Evolutionary conservation across 2,113 vertebrate species (phyloP).

Genomic region (Pelvicachromis taeniatus): DNA sequence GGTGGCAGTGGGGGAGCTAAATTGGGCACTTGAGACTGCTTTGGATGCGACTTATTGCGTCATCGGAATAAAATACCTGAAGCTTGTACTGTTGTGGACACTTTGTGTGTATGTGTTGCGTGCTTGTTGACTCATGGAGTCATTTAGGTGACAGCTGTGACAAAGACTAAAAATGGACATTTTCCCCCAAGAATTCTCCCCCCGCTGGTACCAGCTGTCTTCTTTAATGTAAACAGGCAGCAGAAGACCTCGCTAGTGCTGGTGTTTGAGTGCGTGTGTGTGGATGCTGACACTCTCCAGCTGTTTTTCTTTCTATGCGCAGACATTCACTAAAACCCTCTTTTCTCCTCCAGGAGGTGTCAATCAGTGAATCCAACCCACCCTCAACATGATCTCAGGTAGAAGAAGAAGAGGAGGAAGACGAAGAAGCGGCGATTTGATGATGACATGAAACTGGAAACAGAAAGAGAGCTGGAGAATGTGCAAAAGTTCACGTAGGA

Average conservation of each 20-base stretch:
- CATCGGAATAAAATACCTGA: neutral
- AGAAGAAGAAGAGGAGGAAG: neutral
- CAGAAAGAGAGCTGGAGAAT: neutral
- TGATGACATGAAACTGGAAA: neutral
- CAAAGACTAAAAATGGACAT: constrained; percentile 1
- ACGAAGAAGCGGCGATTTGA: neutral
- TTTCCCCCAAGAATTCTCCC: neutral
- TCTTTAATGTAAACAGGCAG: constrained; percentile 9
- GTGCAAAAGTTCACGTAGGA: neutral
- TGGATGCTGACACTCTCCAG: neutral
- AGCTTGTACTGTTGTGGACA: neutral
- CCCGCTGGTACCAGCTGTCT: neutral
- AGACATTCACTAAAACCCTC: neutral
- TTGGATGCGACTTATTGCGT: neutral
- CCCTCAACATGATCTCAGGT: neutral
- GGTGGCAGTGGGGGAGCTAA: neutral
- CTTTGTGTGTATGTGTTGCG: neutral
- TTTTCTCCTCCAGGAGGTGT: neutral
- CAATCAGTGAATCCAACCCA: neutral
- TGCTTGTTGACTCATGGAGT: constrained; percentile 3
- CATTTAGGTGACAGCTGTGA: neutral
- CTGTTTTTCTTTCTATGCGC: neutral
- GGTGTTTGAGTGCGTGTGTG: neutral
- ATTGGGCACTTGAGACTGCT: neutral
- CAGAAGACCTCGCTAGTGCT: neutral